Conservation (phyloP, 2,797 vertebrate species). For the Limosa lapponica region DNA sequence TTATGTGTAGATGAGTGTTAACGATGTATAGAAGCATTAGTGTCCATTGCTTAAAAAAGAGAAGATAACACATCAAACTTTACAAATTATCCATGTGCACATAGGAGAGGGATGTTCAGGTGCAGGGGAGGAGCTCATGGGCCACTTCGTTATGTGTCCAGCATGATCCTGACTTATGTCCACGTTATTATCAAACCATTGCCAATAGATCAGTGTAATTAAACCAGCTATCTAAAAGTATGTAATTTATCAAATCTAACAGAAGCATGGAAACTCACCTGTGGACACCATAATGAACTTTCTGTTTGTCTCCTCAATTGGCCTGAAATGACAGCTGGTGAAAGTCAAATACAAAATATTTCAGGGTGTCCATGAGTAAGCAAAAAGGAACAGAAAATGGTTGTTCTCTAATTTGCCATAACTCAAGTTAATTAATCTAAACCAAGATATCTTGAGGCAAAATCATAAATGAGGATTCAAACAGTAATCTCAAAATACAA, state of each 20-base stretch:
- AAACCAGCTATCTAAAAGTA: slow-evolving; percentile 61
- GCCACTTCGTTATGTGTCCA: neutral
- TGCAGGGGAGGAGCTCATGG: neutral
- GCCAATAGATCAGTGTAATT: slow-evolving; percentile 71
- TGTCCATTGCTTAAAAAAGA: neutral
- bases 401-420: slow-evolving; percentile 47
- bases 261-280: slow-evolving; percentile 17
- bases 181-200: slow-evolving; percentile 44
- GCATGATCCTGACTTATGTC: slow-evolving; percentile 44
- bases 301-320: neutral
- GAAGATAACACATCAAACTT: slow-evolving; percentile 27
- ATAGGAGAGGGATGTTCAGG: neutral
- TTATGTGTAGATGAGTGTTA: slow-evolving; percentile 20
- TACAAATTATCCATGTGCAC: neutral
- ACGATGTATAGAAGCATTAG: neutral
- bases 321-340: neutral
- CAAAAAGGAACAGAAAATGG: slow-evolving; percentile 37
- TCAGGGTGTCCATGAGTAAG: neutral
- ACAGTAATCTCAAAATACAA: slow-evolving; percentile 57
- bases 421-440: slow-evolving; percentile 59
- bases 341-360: neutral
- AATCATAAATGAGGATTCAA: slow-evolving; percentile 51
- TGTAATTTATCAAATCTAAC: slow-evolving; percentile 31
- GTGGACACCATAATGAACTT: slow-evolving; percentile 23
- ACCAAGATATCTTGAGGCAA: slow-evolving; percentile 49